These are phyloP conservation scores for Erithacus rubecula DNA, from an alignment of 2,797 vertebrate genomes.

Conservation along the genomic window DNA sequence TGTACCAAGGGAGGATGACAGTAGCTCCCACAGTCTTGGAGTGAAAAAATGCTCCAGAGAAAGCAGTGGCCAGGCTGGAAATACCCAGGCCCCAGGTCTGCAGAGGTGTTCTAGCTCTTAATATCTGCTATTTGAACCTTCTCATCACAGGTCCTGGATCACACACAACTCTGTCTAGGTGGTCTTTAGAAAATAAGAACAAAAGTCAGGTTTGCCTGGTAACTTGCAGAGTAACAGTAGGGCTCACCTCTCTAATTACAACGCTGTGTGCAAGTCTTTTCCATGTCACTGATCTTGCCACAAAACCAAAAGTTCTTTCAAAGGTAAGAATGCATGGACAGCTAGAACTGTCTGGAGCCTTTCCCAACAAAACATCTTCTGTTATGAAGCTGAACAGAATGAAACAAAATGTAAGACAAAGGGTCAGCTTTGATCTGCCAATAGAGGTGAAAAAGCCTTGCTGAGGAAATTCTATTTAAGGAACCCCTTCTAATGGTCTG, in stretches of 20 bases:
- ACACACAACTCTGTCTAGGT: background rate
- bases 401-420: background rate
- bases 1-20: background rate
- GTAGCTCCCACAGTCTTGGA: background rate
- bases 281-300: background rate
- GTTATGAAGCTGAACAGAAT: background rate
- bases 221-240: background rate
- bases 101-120: background rate
- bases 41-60: background rate
- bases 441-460: background rate
- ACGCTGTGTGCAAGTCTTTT: background rate
- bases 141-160: background rate
- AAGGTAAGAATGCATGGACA: background rate
- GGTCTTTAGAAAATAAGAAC: background rate
- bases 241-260: background rate
- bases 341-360: background rate
- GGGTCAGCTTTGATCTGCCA: background rate
- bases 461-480: background rate
- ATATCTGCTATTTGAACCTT: background rate
- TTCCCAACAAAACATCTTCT: background rate
- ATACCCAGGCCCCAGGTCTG: background rate
- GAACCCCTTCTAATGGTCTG: background rate
- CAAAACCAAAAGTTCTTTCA: background rate
- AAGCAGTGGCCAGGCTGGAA: background rate
- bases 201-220: background rate